Evolutionary conservation across 2,113 vertebrate species (phyloP).

Genomic region (Plecturocebus donacophilus): DNA sequence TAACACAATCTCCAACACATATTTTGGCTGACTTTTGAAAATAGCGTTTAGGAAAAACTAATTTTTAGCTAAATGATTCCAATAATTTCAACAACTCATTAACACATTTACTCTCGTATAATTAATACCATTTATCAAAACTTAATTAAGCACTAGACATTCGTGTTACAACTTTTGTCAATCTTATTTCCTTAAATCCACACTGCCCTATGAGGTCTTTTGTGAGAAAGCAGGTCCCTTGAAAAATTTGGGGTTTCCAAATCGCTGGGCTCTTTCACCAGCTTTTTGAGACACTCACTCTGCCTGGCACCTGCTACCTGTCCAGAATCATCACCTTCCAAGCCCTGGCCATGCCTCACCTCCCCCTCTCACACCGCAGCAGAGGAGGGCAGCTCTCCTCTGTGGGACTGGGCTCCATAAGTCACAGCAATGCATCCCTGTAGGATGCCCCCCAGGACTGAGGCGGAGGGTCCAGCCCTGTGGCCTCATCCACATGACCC

Average conservation of each 20-base stretch:
- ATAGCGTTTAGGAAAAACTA: background rate
- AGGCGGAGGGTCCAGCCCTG: background rate
- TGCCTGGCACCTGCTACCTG: background rate
- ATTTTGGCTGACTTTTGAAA: background rate
- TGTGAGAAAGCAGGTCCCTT: background rate
- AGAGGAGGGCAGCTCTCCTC: background rate
- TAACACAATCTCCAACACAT: no score
- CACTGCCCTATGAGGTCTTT: background rate
- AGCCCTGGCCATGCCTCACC: background rate
- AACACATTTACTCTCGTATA: background rate
- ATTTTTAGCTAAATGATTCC: background rate
- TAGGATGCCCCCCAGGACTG: background rate
- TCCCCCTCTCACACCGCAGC: background rate
- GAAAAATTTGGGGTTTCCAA: background rate
- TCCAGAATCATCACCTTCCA: background rate
- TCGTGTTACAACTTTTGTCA: background rate
- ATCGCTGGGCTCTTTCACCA: background rate
- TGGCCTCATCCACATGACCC: accelerated
- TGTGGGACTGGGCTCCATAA: background rate
- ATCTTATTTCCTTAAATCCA: background rate
- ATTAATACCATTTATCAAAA: background rate
- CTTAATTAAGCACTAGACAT: background rate
- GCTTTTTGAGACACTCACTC: background rate
- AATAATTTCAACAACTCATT: background rate
- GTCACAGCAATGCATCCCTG: background rate